Conservation (phyloP, 2,113 vertebrate species). For the Otocyon megalotis region DNA sequence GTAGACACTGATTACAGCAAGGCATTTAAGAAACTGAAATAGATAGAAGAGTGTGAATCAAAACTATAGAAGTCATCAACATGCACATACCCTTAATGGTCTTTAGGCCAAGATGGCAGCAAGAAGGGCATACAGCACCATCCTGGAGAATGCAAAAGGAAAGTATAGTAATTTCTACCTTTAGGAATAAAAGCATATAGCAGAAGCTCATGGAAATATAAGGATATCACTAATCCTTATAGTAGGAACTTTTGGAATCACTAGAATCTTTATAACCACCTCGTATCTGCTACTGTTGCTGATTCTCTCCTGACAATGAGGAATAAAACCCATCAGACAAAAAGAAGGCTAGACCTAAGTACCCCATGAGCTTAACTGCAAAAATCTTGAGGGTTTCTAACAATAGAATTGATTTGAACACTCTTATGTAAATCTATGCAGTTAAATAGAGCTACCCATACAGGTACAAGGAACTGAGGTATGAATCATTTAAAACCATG, state of each 20-base stretch:
- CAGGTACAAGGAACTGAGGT: background rate
- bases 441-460: background rate
- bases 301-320: constrained; percentile 51
- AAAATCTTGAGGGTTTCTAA: background rate
- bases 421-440: background rate
- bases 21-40: constrained; percentile 11
- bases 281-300: background rate
- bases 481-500: background rate
- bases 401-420: background rate
- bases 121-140: background rate
- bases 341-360: constrained; percentile 15
- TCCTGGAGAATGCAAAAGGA: background rate
- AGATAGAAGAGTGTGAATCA: background rate
- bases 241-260: background rate
- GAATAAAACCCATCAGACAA: constrained; percentile 12
- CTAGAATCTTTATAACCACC: background rate
- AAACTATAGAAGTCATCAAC: background rate
- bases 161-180: constrained; percentile 5
- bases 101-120: background rate
- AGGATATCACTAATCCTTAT: background rate
- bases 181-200: constrained; percentile 32
- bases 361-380: background rate
- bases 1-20: constrained; percentile 18
- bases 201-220: background rate
- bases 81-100: background rate